Percentiles rank a stretch among this genome's conserved stretches.
Conservation (phyloP, 1,140 invertebrate genomes). For the Coenobita brevimanus region DNA sequence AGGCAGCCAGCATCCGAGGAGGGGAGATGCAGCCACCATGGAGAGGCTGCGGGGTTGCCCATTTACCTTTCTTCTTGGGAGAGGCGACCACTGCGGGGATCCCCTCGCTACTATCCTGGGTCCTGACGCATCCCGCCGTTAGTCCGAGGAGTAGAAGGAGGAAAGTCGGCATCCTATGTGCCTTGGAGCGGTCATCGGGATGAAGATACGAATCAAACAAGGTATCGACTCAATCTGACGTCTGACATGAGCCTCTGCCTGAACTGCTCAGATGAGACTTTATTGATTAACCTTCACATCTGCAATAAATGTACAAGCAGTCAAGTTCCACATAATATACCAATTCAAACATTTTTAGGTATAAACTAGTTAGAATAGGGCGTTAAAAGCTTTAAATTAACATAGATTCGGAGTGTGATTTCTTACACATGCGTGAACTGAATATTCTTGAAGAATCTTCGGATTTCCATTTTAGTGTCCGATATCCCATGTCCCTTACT, state of each 20-base stretch:
- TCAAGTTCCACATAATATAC: no score
- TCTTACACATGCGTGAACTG: slow-evolving; percentile 25
- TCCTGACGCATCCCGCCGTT: slow-evolving; percentile 57
- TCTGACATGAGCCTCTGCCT: slow-evolving; percentile 40
- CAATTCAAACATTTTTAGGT: no score
- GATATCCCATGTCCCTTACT: no score
- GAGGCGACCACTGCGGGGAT: slow-evolving; percentile 58
- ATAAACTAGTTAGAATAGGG: no score
- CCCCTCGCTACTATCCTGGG: slow-evolving; percentile 62
- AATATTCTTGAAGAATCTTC: slow-evolving; percentile 22
- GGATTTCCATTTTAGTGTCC: background rate
- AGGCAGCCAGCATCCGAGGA: background rate
- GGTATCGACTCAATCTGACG: slow-evolving; percentile 61
- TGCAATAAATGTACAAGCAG: no score
- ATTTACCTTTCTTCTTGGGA: slow-evolving; percentile 56
- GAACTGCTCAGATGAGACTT: slow-evolving; percentile 16
- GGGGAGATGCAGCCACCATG: slow-evolving; percentile 32
- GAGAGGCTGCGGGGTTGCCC: slow-evolving; percentile 30
- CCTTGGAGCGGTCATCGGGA: slow-evolving; percentile 63
- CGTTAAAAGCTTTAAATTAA: background rate
- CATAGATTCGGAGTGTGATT: background rate
- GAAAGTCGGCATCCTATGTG: slow-evolving; percentile 61
- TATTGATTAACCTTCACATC: slow-evolving; percentile 35
- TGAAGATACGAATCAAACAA: slow-evolving; percentile 62
- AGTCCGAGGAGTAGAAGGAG: slow-evolving; percentile 64